These are phyloP conservation scores for Tinamus guttatus DNA, from an alignment of 2,113 vertebrate genomes.

Conservation along the genomic window DNA sequence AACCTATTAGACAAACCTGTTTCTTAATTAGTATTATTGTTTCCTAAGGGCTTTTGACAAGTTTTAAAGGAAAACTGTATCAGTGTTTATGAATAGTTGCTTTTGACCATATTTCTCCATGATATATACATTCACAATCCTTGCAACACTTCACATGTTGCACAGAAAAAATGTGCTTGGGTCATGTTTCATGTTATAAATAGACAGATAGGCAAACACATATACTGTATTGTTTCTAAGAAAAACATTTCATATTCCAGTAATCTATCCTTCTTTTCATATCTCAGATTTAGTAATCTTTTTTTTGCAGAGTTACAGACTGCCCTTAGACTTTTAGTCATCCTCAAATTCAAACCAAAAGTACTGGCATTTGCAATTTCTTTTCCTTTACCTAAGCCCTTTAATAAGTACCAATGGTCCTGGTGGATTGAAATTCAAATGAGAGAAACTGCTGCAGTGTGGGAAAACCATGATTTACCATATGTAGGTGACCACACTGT, in stretches of 20 bases:
- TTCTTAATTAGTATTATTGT: constrained; percentile 1
- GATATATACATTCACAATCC: neutral
- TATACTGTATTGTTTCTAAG: constrained; percentile 44
- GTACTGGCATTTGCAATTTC: neutral
- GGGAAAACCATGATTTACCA: neutral
- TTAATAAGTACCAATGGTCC: neutral
- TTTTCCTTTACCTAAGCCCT: neutral
- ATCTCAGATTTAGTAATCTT: constrained; percentile 9
- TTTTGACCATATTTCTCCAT: neutral
- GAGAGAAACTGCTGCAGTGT: neutral
- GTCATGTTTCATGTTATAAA: constrained; percentile 65
- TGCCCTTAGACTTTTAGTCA: neutral
- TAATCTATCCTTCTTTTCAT: constrained; percentile 23
- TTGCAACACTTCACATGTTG: neutral
- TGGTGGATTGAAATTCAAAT: neutral
- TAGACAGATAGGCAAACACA: constrained; percentile 42
- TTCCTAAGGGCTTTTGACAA: neutral
- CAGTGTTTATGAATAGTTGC: neutral
- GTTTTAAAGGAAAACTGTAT: neutral
- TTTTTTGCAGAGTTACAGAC: neutral
- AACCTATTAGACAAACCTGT: neutral
- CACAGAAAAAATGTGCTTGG: constrained; percentile 30
- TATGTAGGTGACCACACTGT: neutral
- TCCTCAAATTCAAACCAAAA: constrained; percentile 55
- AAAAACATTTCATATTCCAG: constrained; percentile 55